Base-by-base conservation (phyloP, 2,113 vertebrate species). In the Lota lota region DNA sequence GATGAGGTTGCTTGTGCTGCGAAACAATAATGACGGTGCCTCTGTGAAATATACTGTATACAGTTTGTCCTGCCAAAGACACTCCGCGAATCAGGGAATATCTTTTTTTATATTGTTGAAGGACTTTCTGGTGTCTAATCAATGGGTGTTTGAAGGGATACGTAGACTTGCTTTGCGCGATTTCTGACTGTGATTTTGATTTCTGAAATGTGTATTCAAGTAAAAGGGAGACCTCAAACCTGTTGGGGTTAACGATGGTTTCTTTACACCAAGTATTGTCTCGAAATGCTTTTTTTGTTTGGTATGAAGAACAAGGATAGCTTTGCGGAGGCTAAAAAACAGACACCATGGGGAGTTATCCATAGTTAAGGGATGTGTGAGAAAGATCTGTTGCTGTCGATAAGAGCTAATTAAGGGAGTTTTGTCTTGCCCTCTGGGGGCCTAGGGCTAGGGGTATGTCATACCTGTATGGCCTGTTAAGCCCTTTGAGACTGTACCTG, bases 161-260 rank as follows among this genome's bases (percentile, higher is more conserved):
- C 20, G 12, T 14, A 4, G 59, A 22, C 59, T 22, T 22, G 14
- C 10, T 24, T 61, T 22, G 59, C 12, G 59, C 22, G 10, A 47
- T 47, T 22, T 61, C 15, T 61, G 58, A 59, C 59, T 61, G 59
- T 61, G 59, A 61, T 19, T 61, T 61, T 14, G 40, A 47, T 33
- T 59, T 59, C 20, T 61, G 22, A 61, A 61, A 61, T 15, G 21
- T 22, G 21, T 22, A 24, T 24, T 5, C 20, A 61, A 24, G 59
- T 17, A 56, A 56, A 47, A 12, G 10, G 40, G 7, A 1, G 40
- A 47, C 40, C 40, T 47, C 10, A 2, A 33, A 33, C 28, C 28
- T 47, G 40, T 8, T 47, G 40, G 8, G 28, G 28, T 33, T 33
- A 33, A 33, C 28, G 7, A 33, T 5, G 7, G 28, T 33, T 4